A percentile compares a stretch with the other conserved stretches of the same genome.
Conservation (phyloP, 2,888 invertebrate species). For the Heliothis peltigera region DNA sequence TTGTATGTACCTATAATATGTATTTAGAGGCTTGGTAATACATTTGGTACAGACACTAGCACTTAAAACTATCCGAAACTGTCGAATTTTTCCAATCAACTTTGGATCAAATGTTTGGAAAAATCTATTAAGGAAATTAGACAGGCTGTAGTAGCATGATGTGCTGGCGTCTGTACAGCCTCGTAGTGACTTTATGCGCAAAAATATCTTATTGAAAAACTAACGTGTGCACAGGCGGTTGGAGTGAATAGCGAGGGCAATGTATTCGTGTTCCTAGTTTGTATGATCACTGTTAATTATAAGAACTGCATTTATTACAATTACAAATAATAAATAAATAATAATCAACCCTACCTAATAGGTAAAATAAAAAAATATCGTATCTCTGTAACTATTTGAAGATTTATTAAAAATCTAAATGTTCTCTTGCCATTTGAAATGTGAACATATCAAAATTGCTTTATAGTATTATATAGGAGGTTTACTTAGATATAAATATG, state of each 20-base stretch:
- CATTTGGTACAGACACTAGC: too few species aligned
- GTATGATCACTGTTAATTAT: constrained; percentile 27
- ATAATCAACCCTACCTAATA: background rate
- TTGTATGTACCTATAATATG: too few species aligned
- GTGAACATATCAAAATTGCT: constrained; percentile 53
- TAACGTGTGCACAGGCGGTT: constrained; percentile 14
- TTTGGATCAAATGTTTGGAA: too few species aligned
- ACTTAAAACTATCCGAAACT: too few species aligned
- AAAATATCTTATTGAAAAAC: too few species aligned
- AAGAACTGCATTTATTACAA: background rate
- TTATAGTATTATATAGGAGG: constrained; percentile 32
- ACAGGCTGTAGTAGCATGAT: too few species aligned
- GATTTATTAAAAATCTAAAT: constrained; percentile 34
- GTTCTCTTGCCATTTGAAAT: constrained; percentile 37
- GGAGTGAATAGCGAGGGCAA: background rate
- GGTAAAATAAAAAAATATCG: background rate
- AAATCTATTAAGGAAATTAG: too few species aligned
- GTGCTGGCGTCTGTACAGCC: too few species aligned
- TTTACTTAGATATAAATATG: constrained; percentile 29
- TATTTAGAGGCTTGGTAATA: too few species aligned
- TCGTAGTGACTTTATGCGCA: too few species aligned
- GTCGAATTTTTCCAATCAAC: too few species aligned
- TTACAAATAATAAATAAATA: background rate
- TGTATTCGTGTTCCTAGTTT: constrained; percentile 43
- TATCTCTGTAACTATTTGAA: background rate